Conservation (phyloP, 1,140 invertebrate species). For the Trachelipus rathkii region DNA sequence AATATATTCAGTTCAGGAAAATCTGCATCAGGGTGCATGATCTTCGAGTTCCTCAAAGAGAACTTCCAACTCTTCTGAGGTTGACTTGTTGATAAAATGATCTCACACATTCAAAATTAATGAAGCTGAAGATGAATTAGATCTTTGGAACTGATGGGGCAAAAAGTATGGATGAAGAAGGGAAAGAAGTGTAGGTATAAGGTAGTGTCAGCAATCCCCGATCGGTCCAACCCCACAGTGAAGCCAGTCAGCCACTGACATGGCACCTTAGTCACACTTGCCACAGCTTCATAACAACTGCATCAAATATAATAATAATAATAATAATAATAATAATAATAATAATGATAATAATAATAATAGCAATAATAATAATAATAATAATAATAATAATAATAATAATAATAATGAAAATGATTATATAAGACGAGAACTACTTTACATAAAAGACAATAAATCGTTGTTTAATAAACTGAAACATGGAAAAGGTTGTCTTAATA, state of each 20-base stretch:
- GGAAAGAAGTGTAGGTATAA: slow-evolving; percentile 41
- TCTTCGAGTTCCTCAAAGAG: slow-evolving; percentile 1
- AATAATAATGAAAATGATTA: background rate
- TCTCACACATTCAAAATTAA: background rate
- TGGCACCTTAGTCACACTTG: slow-evolving; percentile 43
- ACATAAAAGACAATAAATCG: background rate
- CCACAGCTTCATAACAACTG: slow-evolving; percentile 46
- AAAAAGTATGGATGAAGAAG: slow-evolving; percentile 45
- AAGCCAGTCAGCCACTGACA: slow-evolving; percentile 44
- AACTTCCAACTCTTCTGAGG: slow-evolving; percentile 5
- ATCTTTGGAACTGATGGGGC: slow-evolving; percentile 29
- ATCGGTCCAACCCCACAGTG: slow-evolving; percentile 41
- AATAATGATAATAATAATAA: background rate
- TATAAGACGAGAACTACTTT: background rate
- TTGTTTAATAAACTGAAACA: background rate
- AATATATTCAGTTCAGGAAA: background rate
- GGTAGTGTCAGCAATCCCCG: slow-evolving; percentile 41
- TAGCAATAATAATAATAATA: background rate
- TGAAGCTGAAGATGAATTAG: background rate
- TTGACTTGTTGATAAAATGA: background rate
- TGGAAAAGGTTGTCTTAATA: too few relatives aligned
- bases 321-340: background rate
- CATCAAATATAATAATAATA: background rate
- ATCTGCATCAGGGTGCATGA: background rate
- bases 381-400: background rate